Percentiles rank a stretch among this genome's conserved stretches.
Conservation (phyloP, 2,113 vertebrate species). For the Alethe diademata region DNA sequence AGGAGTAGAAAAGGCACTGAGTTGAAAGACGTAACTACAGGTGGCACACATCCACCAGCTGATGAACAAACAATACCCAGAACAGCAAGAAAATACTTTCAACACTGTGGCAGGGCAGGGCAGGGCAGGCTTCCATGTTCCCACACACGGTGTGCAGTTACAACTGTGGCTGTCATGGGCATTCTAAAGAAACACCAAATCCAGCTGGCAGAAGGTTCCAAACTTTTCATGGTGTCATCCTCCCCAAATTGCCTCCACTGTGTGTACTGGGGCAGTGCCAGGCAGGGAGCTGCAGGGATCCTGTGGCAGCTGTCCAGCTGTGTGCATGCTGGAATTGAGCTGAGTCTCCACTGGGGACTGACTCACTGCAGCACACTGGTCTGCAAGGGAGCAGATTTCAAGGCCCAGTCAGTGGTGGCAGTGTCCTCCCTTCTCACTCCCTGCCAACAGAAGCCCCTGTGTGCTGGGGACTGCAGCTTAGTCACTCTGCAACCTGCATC, state of each 20-base stretch:
- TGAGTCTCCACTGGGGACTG: fast-evolving
- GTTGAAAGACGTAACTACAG: background rate
- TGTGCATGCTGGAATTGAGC: fast-evolving
- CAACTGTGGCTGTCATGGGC: background rate
- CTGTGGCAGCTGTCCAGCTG: background rate
- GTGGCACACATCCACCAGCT: background rate
- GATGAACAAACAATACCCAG: background rate
- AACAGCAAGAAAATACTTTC: background rate
- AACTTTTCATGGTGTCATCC: background rate
- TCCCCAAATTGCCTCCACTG: background rate
- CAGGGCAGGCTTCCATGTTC: background rate
- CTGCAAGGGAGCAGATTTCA: background rate
- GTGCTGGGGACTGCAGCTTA: background rate
- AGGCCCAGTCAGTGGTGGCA: fast-evolving
- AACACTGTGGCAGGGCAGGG: background rate
- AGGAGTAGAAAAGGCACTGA: background rate
- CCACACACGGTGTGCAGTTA: background rate
- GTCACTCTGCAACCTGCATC: background rate
- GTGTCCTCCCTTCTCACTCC: background rate
- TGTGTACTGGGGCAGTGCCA: background rate
- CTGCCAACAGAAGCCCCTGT: background rate
- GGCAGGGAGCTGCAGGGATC: background rate
- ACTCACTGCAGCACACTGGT: background rate
- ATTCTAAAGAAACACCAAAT: background rate
- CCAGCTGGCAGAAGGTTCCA: background rate